Percentiles rank a stretch among this genome's conserved stretches.
phyloP scores from a whole-genome alignment of 2,888 invertebrate genomes.

The Octodonta nipae region DNA sequence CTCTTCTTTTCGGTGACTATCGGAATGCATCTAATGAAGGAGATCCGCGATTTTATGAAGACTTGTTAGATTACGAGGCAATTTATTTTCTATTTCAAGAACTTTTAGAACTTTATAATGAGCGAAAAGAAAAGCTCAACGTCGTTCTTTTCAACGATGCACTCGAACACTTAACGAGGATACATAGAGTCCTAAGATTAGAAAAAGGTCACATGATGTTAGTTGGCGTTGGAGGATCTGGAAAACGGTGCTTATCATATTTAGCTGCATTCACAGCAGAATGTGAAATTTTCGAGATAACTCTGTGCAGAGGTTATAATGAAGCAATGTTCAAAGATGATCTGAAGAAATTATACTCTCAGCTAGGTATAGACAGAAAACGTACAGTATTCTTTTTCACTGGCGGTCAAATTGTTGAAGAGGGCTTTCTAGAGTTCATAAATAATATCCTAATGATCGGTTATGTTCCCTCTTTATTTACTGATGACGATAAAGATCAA shows the following conservation, averaged over 20 bases:
- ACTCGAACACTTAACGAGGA: constrained; percentile 75
- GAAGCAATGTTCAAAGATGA: constrained; percentile 76
- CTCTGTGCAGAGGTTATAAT: constrained; percentile 72
- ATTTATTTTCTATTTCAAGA: constrained; percentile 79
- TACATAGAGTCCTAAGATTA: constrained; percentile 74
- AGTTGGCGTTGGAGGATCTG: constrained; percentile 81
- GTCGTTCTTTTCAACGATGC: constrained; percentile 86
- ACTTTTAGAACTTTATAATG: constrained; percentile 78
- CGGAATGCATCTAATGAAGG: constrained; percentile 70
- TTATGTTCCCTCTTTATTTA: constrained; percentile 72
- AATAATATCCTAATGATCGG: constrained; percentile 83
- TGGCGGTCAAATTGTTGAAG: constrained; percentile 67
- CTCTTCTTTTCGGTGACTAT: constrained; percentile 78
- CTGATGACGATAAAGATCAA: constrained; percentile 77
- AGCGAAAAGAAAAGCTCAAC: constrained; percentile 55
- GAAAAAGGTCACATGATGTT: constrained; percentile 71
- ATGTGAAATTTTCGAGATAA: constrained; percentile 71
- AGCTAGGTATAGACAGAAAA: constrained; percentile 66
- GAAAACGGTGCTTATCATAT: constrained; percentile 69
- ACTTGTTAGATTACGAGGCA: constrained; percentile 78
- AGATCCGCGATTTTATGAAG: constrained; percentile 72
- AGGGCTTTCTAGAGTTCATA: constrained; percentile 76
- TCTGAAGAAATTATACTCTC: constrained; percentile 62
- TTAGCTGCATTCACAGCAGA: constrained; percentile 74
- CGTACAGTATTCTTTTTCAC: constrained; percentile 72